Base-by-base conservation (phyloP, 2,888 invertebrate genomes). In the Priocnemis perturbator region DNA sequence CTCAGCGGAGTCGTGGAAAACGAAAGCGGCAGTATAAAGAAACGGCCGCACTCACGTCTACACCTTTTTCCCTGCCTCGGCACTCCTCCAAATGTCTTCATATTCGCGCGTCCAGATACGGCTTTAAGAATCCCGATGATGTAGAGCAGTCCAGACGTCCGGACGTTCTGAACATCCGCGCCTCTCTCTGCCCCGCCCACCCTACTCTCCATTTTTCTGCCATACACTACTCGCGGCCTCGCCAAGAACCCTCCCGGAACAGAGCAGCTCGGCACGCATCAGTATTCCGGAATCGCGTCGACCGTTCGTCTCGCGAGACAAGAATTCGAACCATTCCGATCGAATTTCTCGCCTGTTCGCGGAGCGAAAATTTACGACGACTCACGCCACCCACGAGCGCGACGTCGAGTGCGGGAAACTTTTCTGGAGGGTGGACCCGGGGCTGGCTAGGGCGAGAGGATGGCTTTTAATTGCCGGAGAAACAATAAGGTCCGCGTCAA, bases 271-370 rank as follows among this genome's bases (percentile, higher is more conserved):
- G 20, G 4, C 14, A 69, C 69, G 71, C 83, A 88, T 88, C 86
- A 84, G 86, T 86, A 88, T 88, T 87, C 88, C 73, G 73, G 78
- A 87, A 84, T 83, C 85, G 88, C 84, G 76, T 81, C 73, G 76
- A 79, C 82, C 85, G 86, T 86, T 82, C 84, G 84, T 88, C 88
- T 86, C 81, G 70, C 78, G 69, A 69, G 81, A 83, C 80, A 79
- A 81, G 87, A 88, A 88, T 88, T 85, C 86, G 78, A 86, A 85
- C 83, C 79, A 86, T 88, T 85, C 76, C 79, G 84, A 86, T 86
- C 87, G 86, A 87, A 87, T 87, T 87, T 85, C 79, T 78, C 82
- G 83, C 76, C 81, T 76, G 83, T 77, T 78, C 70, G 71, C 76
- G 74, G 60, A 76, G 75, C 73, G 64, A 67, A 79, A 85, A 83